Conservation (phyloP, 2,113 vertebrate genomes). For the Syngnathus typhle region DNA sequence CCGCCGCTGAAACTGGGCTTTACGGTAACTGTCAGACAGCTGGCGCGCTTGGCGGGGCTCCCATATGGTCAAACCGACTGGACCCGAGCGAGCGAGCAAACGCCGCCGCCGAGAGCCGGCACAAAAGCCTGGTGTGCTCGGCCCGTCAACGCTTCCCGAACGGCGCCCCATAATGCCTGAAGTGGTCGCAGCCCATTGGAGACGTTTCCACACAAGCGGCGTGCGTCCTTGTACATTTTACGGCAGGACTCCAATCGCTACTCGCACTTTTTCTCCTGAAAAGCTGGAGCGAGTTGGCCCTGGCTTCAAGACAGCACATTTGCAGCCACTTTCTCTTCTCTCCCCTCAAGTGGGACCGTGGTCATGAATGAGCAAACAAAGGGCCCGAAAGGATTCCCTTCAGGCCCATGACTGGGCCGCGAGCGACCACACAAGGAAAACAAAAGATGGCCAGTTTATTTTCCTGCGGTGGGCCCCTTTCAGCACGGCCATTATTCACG, state of each 20-base stretch:
- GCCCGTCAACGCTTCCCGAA: too few relatives aligned
- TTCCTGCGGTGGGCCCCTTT: slow-evolving; percentile 62
- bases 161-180: too few relatives aligned
- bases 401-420: background rate
- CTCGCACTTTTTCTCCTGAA: too few relatives aligned
- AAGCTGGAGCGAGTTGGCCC: too few relatives aligned
- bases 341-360: slow-evolving; percentile 29
- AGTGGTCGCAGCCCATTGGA: too few relatives aligned
- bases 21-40: slow-evolving; percentile 78
- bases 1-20: slow-evolving; percentile 60
- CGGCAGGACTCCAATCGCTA: too few relatives aligned
- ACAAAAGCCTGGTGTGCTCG: slow-evolving; percentile 70
- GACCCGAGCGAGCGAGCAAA: slow-evolving; percentile 40
- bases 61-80: slow-evolving; percentile 76
- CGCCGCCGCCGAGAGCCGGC: slow-evolving; percentile 73
- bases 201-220: too few relatives aligned
- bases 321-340: slow-evolving; percentile 56
- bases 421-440: slow-evolving; percentile 64
- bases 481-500: slow-evolving; percentile 62
- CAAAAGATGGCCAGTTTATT: slow-evolving; percentile 66
- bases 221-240: too few relatives aligned
- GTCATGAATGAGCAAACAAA: slow-evolving; percentile 72
- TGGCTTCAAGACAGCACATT: too few relatives aligned
- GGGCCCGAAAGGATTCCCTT: slow-evolving; percentile 46
- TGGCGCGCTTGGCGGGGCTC: slow-evolving; percentile 70